Conservation (phyloP, 1,140 invertebrate genomes). For the Tribolium castaneum region DNA sequence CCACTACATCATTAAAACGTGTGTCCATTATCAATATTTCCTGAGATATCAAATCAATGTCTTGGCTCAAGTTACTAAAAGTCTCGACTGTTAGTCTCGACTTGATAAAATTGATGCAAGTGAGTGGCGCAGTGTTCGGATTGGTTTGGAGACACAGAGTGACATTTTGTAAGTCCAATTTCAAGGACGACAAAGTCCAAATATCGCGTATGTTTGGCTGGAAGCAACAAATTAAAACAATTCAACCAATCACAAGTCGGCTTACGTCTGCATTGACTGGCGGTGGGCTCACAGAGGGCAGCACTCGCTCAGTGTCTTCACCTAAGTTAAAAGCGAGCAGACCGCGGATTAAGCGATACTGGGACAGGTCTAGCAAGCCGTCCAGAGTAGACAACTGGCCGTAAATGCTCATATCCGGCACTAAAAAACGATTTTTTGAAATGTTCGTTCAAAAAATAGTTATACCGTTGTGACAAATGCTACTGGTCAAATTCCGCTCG, state of each 20-base stretch:
- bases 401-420: slow-evolving; percentile 88
- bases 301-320: slow-evolving; percentile 83
- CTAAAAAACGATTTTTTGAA: slow-evolving; percentile 62
- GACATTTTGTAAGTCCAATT: slow-evolving; percentile 90
- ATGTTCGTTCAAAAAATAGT: not conserved
- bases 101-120: slow-evolving; percentile 92
- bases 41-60: slow-evolving; percentile 92
- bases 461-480: slow-evolving; percentile 70
- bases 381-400: slow-evolving; percentile 89
- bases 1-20: slow-evolving; percentile 75
- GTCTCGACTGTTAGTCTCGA: slow-evolving; percentile 86
- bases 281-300: slow-evolving; percentile 56
- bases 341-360: slow-evolving; percentile 91
- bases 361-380: slow-evolving; percentile 82
- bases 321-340: slow-evolving; percentile 93
- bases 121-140: slow-evolving; percentile 74
- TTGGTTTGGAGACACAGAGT: slow-evolving; percentile 77
- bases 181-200: slow-evolving; percentile 83
- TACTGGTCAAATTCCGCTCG: slow-evolving; percentile 85
- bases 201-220: slow-evolving; percentile 62
- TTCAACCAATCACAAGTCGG: not conserved
- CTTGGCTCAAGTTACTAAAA: slow-evolving; percentile 88
- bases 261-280: slow-evolving; percentile 50
- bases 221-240: slow-evolving; percentile 38
- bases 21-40: slow-evolving; percentile 91